Conservation (phyloP, 2,888 invertebrate species). For the Ochropacha duplaris region DNA sequence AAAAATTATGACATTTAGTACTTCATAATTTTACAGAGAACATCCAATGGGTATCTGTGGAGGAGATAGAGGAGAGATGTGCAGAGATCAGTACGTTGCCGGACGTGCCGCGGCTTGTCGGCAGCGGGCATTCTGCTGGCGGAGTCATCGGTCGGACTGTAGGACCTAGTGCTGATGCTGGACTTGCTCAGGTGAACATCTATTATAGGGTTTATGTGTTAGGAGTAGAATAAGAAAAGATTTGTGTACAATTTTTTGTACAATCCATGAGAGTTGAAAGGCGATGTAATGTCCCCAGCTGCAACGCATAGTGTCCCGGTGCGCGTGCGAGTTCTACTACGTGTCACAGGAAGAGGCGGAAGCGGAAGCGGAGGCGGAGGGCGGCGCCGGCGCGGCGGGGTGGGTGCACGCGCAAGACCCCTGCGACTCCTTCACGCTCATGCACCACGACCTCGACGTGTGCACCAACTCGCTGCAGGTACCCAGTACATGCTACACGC, state of each 20-base stretch:
- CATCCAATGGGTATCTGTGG: slow-evolving; percentile 97
- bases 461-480: slow-evolving; percentile 96
- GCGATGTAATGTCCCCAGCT: slow-evolving; percentile 78
- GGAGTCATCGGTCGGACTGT: slow-evolving; percentile 97
- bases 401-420: slow-evolving; percentile 92
- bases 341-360: slow-evolving; percentile 95
- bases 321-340: slow-evolving; percentile 99
- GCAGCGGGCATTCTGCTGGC: slow-evolving; percentile 98
- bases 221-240: not conserved
- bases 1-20: too few relatives aligned
- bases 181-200: slow-evolving; percentile 71
- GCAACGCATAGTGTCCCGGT: slow-evolving; percentile 98
- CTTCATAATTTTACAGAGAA: slow-evolving; percentile 83
- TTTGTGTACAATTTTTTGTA: too few relatives aligned
- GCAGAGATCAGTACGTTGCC: slow-evolving; percentile 91
- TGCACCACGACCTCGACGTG: slow-evolving; percentile 99
- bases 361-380: slow-evolving; percentile 77
- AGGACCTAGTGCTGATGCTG: slow-evolving; percentile 85
- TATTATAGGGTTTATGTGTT: slow-evolving; percentile 14
- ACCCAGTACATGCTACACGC: too few relatives aligned
- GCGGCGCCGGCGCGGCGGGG: too few relatives aligned
- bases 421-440: slow-evolving; percentile 97
- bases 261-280: too few relatives aligned
- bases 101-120: slow-evolving; percentile 94
- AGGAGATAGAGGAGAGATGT: slow-evolving; percentile 94